These are phyloP conservation scores for Sinonovacula constricta DNA, from an alignment of 1,140 invertebrate species.

Conservation along the genomic window DNA sequence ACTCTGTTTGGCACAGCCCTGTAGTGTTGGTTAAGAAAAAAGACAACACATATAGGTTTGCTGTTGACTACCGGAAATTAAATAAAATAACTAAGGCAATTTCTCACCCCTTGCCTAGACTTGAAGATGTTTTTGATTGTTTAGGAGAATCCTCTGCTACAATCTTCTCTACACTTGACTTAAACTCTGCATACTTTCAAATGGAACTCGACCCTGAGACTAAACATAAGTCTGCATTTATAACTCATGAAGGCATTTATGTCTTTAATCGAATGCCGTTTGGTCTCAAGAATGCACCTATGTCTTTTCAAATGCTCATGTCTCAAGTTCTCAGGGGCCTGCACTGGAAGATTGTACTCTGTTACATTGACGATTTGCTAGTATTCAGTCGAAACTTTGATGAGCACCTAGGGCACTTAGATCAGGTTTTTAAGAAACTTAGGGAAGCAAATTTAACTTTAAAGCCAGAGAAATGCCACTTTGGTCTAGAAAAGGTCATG, in stretches of 20 bases:
- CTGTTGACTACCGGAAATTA: slow-evolving; percentile 56
- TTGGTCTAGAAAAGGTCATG: slow-evolving; percentile 44
- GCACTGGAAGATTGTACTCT: slow-evolving; percentile 51
- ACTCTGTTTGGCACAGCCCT: slow-evolving; percentile 47
- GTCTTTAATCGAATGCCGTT: slow-evolving; percentile 50
- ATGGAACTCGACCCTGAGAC: slow-evolving; percentile 48
- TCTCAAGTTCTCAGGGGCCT: slow-evolving; percentile 32
- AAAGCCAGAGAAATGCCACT: slow-evolving; percentile 59
- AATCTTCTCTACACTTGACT: slow-evolving; percentile 47
- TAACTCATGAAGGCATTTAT: slow-evolving; percentile 53
- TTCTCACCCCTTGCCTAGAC: slow-evolving; percentile 31
- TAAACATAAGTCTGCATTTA: slow-evolving; percentile 53
- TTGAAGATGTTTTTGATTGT: slow-evolving; percentile 44
- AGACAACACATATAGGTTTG: slow-evolving; percentile 51
- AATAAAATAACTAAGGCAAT: slow-evolving; percentile 41
- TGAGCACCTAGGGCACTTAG: slow-evolving; percentile 50
- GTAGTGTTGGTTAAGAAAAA: slow-evolving; percentile 56
- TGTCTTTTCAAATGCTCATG: slow-evolving; percentile 53
- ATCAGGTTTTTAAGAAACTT: slow-evolving; percentile 44
- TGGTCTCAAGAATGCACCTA: slow-evolving; percentile 41
- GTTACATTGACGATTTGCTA: slow-evolving; percentile 58
- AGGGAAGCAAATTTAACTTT: slow-evolving; percentile 52
- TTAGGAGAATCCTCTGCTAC: slow-evolving; percentile 20
- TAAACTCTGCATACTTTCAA: slow-evolving; percentile 51
- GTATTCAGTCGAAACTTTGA: slow-evolving; percentile 53